Conservation (phyloP, 1,140 invertebrate species). For the Euborellia annulipes region DNA sequence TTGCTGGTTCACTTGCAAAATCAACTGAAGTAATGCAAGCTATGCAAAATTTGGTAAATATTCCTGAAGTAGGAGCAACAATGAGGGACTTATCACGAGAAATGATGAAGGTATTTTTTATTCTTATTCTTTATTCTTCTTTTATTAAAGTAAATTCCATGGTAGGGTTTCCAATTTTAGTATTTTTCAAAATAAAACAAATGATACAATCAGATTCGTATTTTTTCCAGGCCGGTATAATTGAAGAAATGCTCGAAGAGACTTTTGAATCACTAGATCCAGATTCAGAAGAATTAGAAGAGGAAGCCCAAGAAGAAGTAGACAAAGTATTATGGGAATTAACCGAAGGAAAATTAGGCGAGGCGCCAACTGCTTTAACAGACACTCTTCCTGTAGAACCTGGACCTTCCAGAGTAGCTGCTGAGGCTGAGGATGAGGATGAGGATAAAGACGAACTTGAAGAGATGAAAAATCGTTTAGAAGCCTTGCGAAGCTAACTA, state of each 20-base stretch:
- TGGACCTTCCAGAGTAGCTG: conserved; percentile 39
- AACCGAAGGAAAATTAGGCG: conserved; percentile 81
- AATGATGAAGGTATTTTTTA: conserved; percentile 67
- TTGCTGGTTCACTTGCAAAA: conserved; percentile 80
- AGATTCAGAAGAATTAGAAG: conserved; percentile 80
- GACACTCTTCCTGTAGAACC: conserved; percentile 33
- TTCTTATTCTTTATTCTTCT: conserved; percentile 7
- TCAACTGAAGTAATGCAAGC: conserved; percentile 94
- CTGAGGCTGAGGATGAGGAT: conserved; percentile 35
- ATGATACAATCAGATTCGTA: too few relatives aligned
- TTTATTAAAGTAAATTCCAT: too few relatives aligned
- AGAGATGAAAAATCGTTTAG: conserved; percentile 70
- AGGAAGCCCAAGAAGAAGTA: conserved; percentile 82
- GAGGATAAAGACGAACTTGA: conserved; percentile 65
- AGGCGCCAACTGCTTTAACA: conserved; percentile 52
- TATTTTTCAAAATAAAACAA: too few relatives aligned
- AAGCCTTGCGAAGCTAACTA: conserved; percentile 61
- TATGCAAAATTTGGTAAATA: conserved; percentile 79
- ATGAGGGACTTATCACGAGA: conserved; percentile 98
- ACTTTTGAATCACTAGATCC: conserved; percentile 76
- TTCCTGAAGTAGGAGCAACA: conserved; percentile 85
- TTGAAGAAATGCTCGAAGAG: conserved; percentile 98
- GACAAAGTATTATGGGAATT: conserved; percentile 94
- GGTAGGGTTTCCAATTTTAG: too few relatives aligned
- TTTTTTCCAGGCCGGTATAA: conserved; percentile 92